phyloP scores from a whole-genome alignment of 2,888 invertebrate species.

The Agrotis puta region DNA sequence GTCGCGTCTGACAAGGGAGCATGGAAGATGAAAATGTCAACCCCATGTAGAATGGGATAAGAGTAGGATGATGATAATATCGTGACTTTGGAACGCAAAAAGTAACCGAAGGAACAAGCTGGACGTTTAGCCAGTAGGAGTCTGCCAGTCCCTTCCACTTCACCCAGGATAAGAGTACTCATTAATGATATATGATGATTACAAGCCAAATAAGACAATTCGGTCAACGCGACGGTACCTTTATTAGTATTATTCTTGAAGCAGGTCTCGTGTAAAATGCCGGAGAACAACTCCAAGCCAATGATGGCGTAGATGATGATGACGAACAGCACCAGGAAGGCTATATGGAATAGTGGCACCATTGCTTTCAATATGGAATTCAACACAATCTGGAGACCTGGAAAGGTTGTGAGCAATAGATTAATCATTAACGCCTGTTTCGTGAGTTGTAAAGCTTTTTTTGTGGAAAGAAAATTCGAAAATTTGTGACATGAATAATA shows the following conservation, averaged over 20 bases:
- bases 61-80: background rate
- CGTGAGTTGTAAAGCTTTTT: no score
- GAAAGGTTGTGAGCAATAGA: constrained; percentile 65
- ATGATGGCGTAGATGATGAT: constrained; percentile 99
- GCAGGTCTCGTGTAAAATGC: constrained; percentile 98
- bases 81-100: no score
- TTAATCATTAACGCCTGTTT: no score
- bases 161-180: no score
- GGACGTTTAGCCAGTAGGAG: no score
- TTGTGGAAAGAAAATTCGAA: no score
- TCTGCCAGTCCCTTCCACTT: no score
- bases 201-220: no score
- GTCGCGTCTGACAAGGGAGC: background rate
- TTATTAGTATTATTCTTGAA: constrained; percentile 92
- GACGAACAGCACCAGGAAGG: constrained; percentile 99
- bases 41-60: background rate
- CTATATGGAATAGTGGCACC: constrained; percentile 99
- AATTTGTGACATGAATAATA: no score
- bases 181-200: no score
- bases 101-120: no score
- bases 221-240: constrained; percentile 85
- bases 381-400: constrained; percentile 99
- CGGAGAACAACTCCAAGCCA: constrained; percentile 99
- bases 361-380: constrained; percentile 99
- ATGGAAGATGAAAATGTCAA: background rate